A percentile compares a stretch with the other conserved stretches of the same genome.
phyloP scores from a whole-genome alignment of 2,113 vertebrate genomes.

The Takifugu flavidus region DNA sequence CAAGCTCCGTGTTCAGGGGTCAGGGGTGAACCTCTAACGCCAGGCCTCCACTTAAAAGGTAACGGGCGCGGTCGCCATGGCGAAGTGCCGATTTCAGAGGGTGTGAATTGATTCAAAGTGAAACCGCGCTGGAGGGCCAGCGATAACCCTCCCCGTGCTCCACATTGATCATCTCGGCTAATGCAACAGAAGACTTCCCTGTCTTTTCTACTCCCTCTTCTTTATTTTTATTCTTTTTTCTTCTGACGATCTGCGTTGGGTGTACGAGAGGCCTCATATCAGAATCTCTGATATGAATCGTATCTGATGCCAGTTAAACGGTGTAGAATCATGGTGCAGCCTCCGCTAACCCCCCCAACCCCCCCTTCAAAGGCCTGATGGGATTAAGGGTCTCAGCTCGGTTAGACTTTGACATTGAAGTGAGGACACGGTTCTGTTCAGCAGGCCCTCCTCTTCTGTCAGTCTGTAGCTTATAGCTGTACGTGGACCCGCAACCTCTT shows the following conservation, averaged over 20 bases:
- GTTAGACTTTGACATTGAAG: slow-evolving; percentile 31
- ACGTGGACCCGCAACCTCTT: slow-evolving; percentile 20
- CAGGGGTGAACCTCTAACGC: too few relatives aligned
- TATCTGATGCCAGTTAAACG: too few relatives aligned
- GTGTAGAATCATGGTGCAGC: background rate
- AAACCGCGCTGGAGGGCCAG: slow-evolving; percentile 7
- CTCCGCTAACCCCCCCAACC: slow-evolving; percentile 6
- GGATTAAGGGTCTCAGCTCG: slow-evolving; percentile 18
- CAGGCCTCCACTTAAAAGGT: too few relatives aligned
- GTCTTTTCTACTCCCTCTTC: background rate
- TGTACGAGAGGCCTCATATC: too few relatives aligned
- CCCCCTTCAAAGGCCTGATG: slow-evolving; percentile 5
- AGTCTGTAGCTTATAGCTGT: slow-evolving; percentile 14
- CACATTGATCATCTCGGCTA: slow-evolving; percentile 47
- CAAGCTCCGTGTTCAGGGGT: too few relatives aligned
- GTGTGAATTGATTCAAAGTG: slow-evolving; percentile 44
- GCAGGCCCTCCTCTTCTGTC: slow-evolving; percentile 17
- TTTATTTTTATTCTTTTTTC: background rate
- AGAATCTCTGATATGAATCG: too few relatives aligned
- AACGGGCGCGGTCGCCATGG: background rate
- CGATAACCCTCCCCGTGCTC: slow-evolving; percentile 37
- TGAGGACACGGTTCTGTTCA: slow-evolving; percentile 13
- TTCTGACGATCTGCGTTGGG: background rate
- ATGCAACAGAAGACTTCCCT: slow-evolving; percentile 16
- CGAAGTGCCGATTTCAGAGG: slow-evolving; percentile 42